Conservation (phyloP, 2,113 vertebrate species). For the Motacilla tschutschensis region DNA sequence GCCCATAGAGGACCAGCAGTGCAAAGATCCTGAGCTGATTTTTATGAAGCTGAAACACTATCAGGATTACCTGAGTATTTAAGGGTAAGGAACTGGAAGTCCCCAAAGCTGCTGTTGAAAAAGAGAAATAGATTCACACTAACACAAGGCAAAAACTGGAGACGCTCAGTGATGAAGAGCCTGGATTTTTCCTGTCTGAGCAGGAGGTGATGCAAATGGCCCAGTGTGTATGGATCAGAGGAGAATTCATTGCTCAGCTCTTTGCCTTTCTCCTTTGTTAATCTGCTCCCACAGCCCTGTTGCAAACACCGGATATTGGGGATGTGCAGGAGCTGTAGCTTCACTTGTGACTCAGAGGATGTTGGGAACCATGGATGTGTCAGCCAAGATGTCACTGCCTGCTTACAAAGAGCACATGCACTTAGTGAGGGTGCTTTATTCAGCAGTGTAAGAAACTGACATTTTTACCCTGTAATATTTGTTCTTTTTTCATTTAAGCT, state of each 20-base stretch:
- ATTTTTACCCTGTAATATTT: background rate
- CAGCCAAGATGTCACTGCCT: background rate
- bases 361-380: background rate
- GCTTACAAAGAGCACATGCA: background rate
- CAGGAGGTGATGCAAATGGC: background rate
- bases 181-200: background rate
- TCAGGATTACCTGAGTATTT: background rate
- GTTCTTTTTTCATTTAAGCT: background rate
- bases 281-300: conserved; percentile 9
- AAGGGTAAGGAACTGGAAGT: background rate
- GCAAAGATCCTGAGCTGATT: background rate
- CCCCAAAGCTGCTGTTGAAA: background rate
- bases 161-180: background rate
- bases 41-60: background rate
- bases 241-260: conserved; percentile 27
- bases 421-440: background rate
- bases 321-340: background rate
- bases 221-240: background rate
- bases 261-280: background rate
- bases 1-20: background rate
- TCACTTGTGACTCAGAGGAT: conserved; percentile 39
- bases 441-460: background rate
- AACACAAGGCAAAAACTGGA: background rate
- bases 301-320: background rate
- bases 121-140: background rate